Evolutionary conservation across 2,797 vertebrate genomes (phyloP), one percentile per base, ranked within the genome.

Genomic region (Alauda arvensis): DNA sequence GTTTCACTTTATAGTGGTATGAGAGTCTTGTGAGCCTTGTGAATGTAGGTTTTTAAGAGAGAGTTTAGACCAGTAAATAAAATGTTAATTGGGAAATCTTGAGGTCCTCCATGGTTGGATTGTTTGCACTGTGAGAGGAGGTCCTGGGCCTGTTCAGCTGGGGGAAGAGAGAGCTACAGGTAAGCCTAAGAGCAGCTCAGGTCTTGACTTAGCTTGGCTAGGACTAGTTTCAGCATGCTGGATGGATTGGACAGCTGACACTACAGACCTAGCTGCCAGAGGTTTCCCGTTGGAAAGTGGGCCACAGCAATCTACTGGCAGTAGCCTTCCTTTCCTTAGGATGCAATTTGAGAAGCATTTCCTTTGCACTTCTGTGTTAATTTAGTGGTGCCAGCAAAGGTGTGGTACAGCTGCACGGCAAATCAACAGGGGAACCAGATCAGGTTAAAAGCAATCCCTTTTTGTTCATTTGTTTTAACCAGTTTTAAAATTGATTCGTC

Each of bases 11-110:
- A 12, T 33, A 86, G 53, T 31, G 40, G 61, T 55, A 42, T 77
- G 83, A 86, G 42, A 69, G 74, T 91, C 92, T 94, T 91, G 60
- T 94, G 91, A 94, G 55, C 66, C 26, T 60, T 87, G 53, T 85
- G 60, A 91, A 83, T 60, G 25, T 14, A 85, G 28, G n/a, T 81
- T 91, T 84, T 72, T 15, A 77, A 88, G 46, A 31, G 42, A 70
- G 29, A 69, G 11, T 77, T 91, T 77, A 88, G 61, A 40, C 7
- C 2, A 60, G 31, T 53, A 76, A 71, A 76, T 60, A 59, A 48
- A 60, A 72, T 61, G 72, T 69, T 24, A 55, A 0, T n/a, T 33
- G 17, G 39, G 33, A 85, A 62, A 25, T 49, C 57, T 34, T 45
- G 43, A 39, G 8, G 25, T 72, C 15, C 15, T 67, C 12, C 6